phyloP scores from a whole-genome alignment of 2,888 invertebrate species.

The Danaus chrysippus region DNA sequence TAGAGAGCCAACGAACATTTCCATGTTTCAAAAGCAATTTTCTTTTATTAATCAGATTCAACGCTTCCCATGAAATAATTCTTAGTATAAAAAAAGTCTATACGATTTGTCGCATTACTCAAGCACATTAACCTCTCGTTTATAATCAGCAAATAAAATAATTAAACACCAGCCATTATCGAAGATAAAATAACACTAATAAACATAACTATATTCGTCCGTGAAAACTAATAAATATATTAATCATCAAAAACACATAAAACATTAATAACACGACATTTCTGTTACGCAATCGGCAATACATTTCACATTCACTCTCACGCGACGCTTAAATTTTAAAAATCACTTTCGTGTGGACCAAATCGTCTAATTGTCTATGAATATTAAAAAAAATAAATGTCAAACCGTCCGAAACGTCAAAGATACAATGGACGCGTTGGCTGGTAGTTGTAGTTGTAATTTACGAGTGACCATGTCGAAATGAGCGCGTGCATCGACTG shows the following conservation, averaged over 20 bases:
- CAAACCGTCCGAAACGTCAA: constrained; percentile 46
- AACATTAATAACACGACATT: constrained; percentile 47
- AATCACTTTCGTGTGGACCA: constrained; percentile 72
- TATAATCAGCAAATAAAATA: background rate
- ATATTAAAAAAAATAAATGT: constrained; percentile 32
- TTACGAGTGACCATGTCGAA: constrained; percentile 76
- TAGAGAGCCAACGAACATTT: too few relatives aligned
- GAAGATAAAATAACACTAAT: constrained; percentile 2
- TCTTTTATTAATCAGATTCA: too few relatives aligned
- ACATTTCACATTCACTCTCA: constrained; percentile 72
- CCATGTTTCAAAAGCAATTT: too few relatives aligned
- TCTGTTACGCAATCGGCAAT: constrained; percentile 66
- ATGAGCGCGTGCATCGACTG: constrained; percentile 73
- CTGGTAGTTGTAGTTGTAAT: constrained; percentile 50
- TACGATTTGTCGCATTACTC: background rate
- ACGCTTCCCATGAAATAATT: too few relatives aligned
- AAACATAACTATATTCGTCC: background rate
- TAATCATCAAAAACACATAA: constrained; percentile 30
- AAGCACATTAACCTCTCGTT: constrained; percentile 7
- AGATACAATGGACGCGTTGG: constrained; percentile 38
- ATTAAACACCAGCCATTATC: constrained; percentile 18
- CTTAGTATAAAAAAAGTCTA: too few relatives aligned
- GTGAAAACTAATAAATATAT: constrained; percentile 4
- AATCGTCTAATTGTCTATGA: constrained; percentile 47
- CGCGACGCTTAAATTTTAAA: constrained; percentile 52